These are phyloP conservation scores for Drosophila affinis DNA, from an alignment of 2,888 invertebrate genomes.

Conservation along the genomic window DNA sequence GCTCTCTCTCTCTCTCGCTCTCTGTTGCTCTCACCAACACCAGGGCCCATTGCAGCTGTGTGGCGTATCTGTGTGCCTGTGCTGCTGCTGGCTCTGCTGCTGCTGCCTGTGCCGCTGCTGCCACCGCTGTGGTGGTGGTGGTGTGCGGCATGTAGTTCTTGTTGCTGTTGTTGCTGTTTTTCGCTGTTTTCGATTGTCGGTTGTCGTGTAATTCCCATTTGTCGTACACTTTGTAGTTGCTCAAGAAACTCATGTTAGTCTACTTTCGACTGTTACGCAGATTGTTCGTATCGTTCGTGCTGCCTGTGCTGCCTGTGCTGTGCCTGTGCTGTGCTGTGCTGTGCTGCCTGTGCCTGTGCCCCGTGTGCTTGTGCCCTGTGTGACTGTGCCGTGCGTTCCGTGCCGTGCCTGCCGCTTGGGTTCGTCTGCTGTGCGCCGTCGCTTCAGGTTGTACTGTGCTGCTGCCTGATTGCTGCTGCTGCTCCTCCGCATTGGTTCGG, in stretches of 20 bases:
- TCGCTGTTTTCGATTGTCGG: slow-evolving; percentile 81
- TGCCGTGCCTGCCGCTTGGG: slow-evolving; percentile 32
- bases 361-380: slow-evolving; percentile 37
- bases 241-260: slow-evolving; percentile 84
- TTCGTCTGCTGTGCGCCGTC: slow-evolving; percentile 32
- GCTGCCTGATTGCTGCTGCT: slow-evolving; percentile 12
- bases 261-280: slow-evolving; percentile 84
- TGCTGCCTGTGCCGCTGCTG: slow-evolving; percentile 42
- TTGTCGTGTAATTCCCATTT: slow-evolving; percentile 84
- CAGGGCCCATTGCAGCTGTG: background rate
- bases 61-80: slow-evolving; percentile 16
- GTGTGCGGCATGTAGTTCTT: slow-evolving; percentile 44
- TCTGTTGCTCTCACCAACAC: background rate
- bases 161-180: slow-evolving; percentile 58
- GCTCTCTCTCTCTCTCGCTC: slow-evolving; percentile 40
- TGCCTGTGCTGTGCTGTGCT: slow-evolving; percentile 7
- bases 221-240: slow-evolving; percentile 83
- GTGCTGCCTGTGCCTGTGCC: slow-evolving; percentile 23
- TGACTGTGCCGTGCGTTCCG: background rate
- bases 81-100: slow-evolving; percentile 2
- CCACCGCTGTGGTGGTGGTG: slow-evolving; percentile 27
- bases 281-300: slow-evolving; percentile 82
- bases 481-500: slow-evolving; percentile 8
- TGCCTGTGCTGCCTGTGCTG: slow-evolving; percentile 29
- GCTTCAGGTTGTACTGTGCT: slow-evolving; percentile 15